Evolutionary conservation across 1,140 invertebrate species (phyloP).

Genomic region (Aphaenogaster rudis): DNA sequence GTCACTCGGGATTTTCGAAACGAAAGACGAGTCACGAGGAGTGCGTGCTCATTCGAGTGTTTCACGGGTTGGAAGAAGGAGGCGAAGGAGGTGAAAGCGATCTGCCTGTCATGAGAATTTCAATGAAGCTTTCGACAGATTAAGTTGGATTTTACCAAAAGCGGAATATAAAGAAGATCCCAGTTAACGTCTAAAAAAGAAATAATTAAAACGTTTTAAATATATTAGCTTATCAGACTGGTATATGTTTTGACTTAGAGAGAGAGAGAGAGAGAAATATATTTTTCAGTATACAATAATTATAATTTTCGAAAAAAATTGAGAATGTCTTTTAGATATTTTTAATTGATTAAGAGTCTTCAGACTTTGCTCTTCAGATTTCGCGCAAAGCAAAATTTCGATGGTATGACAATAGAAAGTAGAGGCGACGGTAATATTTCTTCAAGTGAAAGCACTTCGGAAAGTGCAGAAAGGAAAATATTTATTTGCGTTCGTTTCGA

Average conservation of each 20-base stretch:
- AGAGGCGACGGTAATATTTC: neutral
- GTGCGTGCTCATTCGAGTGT: constrained; percentile 29
- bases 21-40: constrained; percentile 69
- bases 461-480: constrained; percentile 15
- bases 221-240: neutral
- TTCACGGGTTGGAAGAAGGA: constrained; percentile 14
- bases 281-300: neutral
- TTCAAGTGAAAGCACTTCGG: constrained; percentile 1
- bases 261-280: neutral
- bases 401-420: neutral
- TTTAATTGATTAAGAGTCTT: neutral
- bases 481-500: constrained; percentile 23
- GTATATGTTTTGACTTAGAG: neutral
- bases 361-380: neutral
- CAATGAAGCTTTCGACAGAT: neutral
- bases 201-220: neutral
- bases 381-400: neutral
- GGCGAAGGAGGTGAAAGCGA: constrained; percentile 58
- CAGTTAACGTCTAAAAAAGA: neutral
- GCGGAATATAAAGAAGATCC: neutral
- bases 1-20: constrained; percentile 82
- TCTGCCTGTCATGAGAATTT: neutral
- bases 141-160: neutral
- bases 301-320: neutral
- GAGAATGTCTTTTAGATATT: neutral